Conservation (phyloP, 64 coral and sea anemone species). For the Pachyseris speciosa region DNA sequence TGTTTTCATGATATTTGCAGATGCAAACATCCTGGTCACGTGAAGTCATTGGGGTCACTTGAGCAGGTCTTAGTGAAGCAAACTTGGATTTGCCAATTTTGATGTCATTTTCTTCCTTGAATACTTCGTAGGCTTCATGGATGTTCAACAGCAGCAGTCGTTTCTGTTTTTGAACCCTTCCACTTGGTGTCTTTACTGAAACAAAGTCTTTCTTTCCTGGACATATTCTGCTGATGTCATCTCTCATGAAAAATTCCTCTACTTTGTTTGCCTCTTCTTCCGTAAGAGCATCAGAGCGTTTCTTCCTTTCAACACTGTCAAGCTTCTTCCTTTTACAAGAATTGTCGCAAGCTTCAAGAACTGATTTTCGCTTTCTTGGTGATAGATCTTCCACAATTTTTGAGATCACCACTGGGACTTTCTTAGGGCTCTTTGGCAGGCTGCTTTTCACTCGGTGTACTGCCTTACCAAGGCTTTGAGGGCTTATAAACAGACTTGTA, state of each 20-base stretch:
- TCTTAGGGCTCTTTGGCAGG: constrained; percentile 39
- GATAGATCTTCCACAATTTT: background rate
- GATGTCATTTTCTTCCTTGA: too few species aligned
- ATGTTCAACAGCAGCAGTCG: background rate
- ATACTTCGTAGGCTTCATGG: too few species aligned
- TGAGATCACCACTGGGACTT: background rate
- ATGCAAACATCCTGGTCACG: too few species aligned
- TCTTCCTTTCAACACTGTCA: background rate
- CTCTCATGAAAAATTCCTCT: too few species aligned
- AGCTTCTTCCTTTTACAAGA: background rate
- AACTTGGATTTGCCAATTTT: too few species aligned
- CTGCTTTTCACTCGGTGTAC: constrained; percentile 30
- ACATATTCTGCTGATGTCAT: background rate
- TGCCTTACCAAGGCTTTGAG: constrained; percentile 52
- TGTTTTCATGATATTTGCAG: too few species aligned
- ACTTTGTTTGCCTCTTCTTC: background rate
- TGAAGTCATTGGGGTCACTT: too few species aligned
- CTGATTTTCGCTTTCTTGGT: background rate
- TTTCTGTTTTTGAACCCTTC: background rate
- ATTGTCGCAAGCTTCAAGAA: background rate
- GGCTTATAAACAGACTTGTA: too few species aligned
- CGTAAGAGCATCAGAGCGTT: background rate
- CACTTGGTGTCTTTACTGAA: background rate
- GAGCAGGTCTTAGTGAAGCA: too few species aligned
- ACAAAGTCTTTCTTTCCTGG: background rate